Evolutionary conservation across 2,113 vertebrate genomes (phyloP).

Genomic region (Hepsetus odoe): DNA sequence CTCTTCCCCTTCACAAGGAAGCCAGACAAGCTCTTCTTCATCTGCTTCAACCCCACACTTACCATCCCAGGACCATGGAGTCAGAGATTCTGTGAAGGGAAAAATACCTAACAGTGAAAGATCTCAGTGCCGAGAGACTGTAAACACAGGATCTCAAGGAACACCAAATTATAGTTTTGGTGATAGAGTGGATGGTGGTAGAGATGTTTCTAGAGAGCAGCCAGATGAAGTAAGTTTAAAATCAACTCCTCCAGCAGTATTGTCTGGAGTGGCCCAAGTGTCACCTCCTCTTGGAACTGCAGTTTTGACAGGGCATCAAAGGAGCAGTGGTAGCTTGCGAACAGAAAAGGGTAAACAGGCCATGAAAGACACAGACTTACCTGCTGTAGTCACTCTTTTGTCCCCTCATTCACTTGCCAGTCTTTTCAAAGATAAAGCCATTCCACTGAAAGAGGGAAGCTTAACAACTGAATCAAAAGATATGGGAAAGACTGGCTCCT

Average conservation of each 20-base stretch:
- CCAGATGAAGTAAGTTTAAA: conserved; percentile 63
- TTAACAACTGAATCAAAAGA: conserved; percentile 78
- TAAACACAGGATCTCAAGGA: conserved; percentile 40
- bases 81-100: conserved; percentile 69
- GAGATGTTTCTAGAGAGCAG: conserved; percentile 63
- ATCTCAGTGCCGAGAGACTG: conserved; percentile 57
- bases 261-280: conserved; percentile 58
- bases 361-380: conserved; percentile 77
- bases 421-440: conserved; percentile 70
- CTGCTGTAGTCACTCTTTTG: conserved; percentile 60
- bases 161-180: conserved; percentile 52
- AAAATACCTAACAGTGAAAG: conserved; percentile 64
- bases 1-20: conserved; percentile 71
- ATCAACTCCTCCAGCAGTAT: conserved; percentile 40
- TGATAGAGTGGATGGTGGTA: conserved; percentile 63
- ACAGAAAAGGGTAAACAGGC: conserved; percentile 80
- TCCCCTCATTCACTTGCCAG: conserved; percentile 66
- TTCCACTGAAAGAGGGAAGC: conserved; percentile 74
- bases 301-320: conserved; percentile 71
- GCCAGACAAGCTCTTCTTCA: conserved; percentile 29
- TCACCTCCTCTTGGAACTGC: conserved; percentile 73
- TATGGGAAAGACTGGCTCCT: conserved; percentile 65
- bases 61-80: conserved; percentile 64
- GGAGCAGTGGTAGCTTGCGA: conserved; percentile 72
- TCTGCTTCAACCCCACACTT: conserved; percentile 12